These are phyloP conservation scores for Drosophila seguyi DNA, from an alignment of 1,140 invertebrate genomes.

Conservation along the genomic window DNA sequence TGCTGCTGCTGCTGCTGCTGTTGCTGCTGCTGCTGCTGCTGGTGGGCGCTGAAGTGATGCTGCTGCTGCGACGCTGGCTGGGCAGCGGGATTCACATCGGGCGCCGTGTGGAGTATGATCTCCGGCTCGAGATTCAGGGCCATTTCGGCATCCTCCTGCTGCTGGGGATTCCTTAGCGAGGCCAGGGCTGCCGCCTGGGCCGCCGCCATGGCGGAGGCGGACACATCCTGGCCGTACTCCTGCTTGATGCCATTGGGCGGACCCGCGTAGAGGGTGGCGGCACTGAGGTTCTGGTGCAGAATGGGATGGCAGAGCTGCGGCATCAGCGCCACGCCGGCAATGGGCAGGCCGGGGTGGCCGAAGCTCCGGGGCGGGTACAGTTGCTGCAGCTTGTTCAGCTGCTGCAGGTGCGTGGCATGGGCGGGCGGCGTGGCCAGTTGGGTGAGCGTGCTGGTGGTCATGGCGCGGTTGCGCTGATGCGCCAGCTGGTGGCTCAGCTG, in stretches of 20 bases:
- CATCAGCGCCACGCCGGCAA: conserved; percentile 78
- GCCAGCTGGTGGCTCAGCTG: conserved; percentile 51
- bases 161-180: conserved; percentile 49
- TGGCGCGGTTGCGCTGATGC: conserved; percentile 57
- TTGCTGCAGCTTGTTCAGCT: conserved; percentile 80
- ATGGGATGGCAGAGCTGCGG: conserved; percentile 82
- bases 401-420: conserved; percentile 68
- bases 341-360: conserved; percentile 75
- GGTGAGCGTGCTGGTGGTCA: conserved; percentile 56
- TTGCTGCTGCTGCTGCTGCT: conserved; percentile 69
- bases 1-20: conserved; percentile 64
- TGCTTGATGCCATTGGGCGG: conserved; percentile 81
- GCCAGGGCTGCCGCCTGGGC: conserved; percentile 61
- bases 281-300: conserved; percentile 79
- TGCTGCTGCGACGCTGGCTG: conserved; percentile 69
- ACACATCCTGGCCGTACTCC: conserved; percentile 77
- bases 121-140: conserved; percentile 77
- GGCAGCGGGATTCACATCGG: conserved; percentile 73
- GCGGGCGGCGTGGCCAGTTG: conserved; percentile 52
- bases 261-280: conserved; percentile 69
- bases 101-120: conserved; percentile 77
- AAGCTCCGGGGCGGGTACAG: conserved; percentile 81
- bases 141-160: conserved; percentile 73
- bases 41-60: conserved; percentile 70
- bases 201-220: conserved; percentile 60